Evolutionary conservation across 2,797 vertebrate species (phyloP).

Genomic region (Spinibarbus caldwelli): DNA sequence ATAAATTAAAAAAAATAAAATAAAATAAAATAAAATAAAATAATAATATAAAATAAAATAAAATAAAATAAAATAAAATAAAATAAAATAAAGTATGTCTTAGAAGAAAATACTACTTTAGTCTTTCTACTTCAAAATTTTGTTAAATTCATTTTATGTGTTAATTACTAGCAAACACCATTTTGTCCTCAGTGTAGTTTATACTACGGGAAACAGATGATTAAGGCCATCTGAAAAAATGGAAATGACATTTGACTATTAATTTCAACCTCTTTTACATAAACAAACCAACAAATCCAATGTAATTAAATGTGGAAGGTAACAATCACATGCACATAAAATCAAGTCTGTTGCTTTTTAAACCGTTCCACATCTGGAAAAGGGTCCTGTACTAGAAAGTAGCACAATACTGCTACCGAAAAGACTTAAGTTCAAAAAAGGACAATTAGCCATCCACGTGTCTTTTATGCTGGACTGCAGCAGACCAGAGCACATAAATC

Average conservation of each 20-base stretch:
- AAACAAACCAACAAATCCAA: not conserved
- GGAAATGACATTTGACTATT: not conserved
- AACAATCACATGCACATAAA: not conserved
- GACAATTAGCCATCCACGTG: conserved; percentile 21
- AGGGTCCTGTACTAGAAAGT: not conserved
- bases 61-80: too few species aligned
- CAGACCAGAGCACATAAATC: conserved; percentile 15
- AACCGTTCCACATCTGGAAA: not conserved
- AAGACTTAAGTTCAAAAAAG: conserved; percentile 20
- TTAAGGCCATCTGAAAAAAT: not conserved
- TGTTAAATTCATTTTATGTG: too few species aligned
- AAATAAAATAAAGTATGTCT: too few species aligned
- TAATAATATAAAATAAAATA: too few species aligned
- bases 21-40: too few species aligned
- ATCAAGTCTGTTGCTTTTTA: not conserved
- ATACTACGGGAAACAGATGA: too few species aligned
- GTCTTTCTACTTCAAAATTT: too few species aligned
- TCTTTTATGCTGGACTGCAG: conserved; percentile 27
- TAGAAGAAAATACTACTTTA: too few species aligned
- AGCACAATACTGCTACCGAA: not conserved
- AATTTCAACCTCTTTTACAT: not conserved
- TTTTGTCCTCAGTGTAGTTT: too few species aligned
- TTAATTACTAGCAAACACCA: not conserved
- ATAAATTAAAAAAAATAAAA: too few species aligned
- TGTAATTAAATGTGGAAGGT: not conserved